Percentiles rank a stretch among this genome's conserved stretches.
phyloP scores from a whole-genome alignment of 2,888 invertebrate species.

The Agonum fuliginosum region DNA sequence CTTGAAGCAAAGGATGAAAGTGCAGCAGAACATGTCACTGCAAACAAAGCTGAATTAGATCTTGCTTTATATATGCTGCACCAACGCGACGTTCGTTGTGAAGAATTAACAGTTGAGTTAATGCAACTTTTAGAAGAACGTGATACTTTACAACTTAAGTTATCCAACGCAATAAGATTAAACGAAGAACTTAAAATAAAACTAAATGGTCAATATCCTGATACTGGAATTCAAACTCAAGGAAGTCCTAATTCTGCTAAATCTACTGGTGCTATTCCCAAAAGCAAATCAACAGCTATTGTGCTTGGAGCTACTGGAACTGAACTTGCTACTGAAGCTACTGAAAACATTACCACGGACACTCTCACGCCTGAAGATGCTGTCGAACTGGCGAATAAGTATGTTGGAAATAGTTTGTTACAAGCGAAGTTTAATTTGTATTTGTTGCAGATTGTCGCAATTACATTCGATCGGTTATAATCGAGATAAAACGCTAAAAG shows the following conservation, averaged over 20 bases:
- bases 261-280: constrained; percentile 59
- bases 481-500: constrained; percentile 83
- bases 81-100: constrained; percentile 89
- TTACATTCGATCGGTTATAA: constrained; percentile 82
- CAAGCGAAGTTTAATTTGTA: constrained; percentile 2
- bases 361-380: constrained; percentile 56
- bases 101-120: constrained; percentile 89
- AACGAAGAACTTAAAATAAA: constrained; percentile 78
- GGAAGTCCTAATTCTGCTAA: constrained; percentile 27
- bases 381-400: constrained; percentile 67
- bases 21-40: constrained; percentile 61
- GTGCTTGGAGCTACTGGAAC: constrained; percentile 67
- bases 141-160: constrained; percentile 87
- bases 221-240: constrained; percentile 7
- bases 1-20: constrained; percentile 25
- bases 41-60: constrained; percentile 81
- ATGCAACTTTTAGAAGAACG: constrained; percentile 89
- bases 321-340: constrained; percentile 67
- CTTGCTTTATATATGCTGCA: constrained; percentile 89
- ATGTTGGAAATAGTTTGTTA: constrained; percentile 61
- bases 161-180: constrained; percentile 87
- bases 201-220: constrained; percentile 33
- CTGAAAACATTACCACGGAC: constrained; percentile 63
- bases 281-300: constrained; percentile 66
- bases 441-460: constrained; percentile 79